Evolutionary conservation across 2,797 vertebrate species (phyloP).

Genomic region (Coranthus polyacanthus): DNA sequence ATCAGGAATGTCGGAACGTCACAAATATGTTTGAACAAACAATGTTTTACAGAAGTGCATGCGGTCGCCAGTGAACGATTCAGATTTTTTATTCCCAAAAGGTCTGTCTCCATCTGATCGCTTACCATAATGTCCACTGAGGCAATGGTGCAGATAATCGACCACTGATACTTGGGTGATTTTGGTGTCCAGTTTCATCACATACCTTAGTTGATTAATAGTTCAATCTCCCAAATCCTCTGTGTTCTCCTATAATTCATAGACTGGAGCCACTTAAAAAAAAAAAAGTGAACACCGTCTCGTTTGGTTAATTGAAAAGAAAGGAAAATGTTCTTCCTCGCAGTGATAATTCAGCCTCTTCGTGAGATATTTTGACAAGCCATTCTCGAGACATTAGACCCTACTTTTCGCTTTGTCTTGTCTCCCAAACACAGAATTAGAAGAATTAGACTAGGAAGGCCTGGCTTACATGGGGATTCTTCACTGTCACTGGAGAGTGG

Average conservation of each 20-base stretch:
- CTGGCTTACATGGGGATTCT: slow-evolving; percentile 37
- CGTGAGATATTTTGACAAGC: slow-evolving; percentile 32
- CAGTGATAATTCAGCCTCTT: slow-evolving; percentile 20
- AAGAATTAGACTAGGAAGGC: slow-evolving; percentile 35
- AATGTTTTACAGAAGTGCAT: not conserved
- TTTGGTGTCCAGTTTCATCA: slow-evolving; percentile 48
- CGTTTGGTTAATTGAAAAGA: slow-evolving; percentile 38
- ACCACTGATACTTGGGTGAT: slow-evolving; percentile 20
- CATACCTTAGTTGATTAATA: slow-evolving; percentile 36
- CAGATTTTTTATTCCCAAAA: slow-evolving; percentile 3
- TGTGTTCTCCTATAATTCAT: slow-evolving; percentile 6
- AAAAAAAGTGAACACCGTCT: slow-evolving; percentile 28
- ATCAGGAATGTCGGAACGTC: not conserved
- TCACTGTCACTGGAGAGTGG: slow-evolving; percentile 32
- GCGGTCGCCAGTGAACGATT: not conserved
- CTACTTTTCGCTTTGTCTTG: slow-evolving; percentile 39
- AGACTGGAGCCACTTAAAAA: no score
- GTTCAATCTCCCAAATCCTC: slow-evolving; percentile 15
- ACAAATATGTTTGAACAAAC: not conserved
- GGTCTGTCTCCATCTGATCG: not conserved
- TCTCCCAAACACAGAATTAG: slow-evolving; percentile 33
- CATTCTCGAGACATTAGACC: slow-evolving; percentile 19
- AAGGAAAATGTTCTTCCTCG: slow-evolving; percentile 17
- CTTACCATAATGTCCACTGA: slow-evolving; percentile 22
- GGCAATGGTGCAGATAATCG: slow-evolving; percentile 37